Evolutionary conservation across 2,888 invertebrate species (phyloP).

Genomic region (Aproaerema taeniolella): DNA sequence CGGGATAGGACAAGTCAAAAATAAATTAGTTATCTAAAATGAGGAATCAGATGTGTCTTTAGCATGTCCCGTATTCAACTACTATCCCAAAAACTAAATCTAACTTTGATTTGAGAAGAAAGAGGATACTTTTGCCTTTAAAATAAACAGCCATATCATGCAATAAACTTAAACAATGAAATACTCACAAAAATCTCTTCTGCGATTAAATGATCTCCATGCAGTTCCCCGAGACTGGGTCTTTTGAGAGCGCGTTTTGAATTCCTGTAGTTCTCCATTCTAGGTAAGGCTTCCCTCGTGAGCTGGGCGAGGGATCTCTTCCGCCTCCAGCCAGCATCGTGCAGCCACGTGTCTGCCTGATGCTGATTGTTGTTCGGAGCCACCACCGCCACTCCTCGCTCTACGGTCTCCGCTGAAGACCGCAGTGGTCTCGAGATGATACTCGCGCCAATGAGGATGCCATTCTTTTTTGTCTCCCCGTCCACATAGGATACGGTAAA

Average conservation of each 20-base stretch:
- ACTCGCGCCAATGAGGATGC: constrained; percentile 64
- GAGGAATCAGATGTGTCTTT: no score
- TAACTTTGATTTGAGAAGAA: no score
- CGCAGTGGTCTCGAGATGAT: constrained; percentile 63
- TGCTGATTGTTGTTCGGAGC: constrained; percentile 19
- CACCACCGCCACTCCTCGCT: constrained; percentile 33
- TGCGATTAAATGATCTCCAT: constrained; percentile 77
- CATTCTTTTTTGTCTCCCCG: constrained; percentile 59
- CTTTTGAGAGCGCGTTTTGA: constrained; percentile 86
- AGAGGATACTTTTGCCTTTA: no score
- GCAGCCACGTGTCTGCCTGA: constrained; percentile 64
- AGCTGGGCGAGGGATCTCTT: constrained; percentile 81
- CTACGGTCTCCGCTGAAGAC: constrained; percentile 47
- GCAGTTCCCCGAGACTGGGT: constrained; percentile 90
- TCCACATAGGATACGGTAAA: constrained; percentile 63
- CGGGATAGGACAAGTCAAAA: no score
- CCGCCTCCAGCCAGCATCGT: constrained; percentile 66
- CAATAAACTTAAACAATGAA: no score
- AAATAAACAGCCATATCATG: no score
- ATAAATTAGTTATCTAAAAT: no score
- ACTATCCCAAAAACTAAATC: no score
- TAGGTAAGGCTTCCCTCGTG: constrained; percentile 87
- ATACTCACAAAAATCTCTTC: constrained; percentile 54
- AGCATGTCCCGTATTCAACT: no score
- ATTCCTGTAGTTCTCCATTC: constrained; percentile 89